phyloP scores from a whole-genome alignment of 2,113 vertebrate species.

The Pteropus alecto region DNA sequence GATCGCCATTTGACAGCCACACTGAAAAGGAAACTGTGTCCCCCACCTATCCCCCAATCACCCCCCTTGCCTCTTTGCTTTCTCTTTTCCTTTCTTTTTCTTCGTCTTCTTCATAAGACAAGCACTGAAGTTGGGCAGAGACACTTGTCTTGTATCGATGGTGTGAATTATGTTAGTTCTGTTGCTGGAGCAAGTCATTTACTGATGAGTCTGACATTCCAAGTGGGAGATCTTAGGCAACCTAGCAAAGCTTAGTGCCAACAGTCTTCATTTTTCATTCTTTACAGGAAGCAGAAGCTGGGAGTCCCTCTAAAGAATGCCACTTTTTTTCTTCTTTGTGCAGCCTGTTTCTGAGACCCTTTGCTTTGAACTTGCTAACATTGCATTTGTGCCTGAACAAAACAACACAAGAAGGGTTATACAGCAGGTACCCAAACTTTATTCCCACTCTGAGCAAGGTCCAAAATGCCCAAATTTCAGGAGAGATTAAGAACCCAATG shows the following conservation, averaged over 20 bases:
- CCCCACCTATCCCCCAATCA: background rate
- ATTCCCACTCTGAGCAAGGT: background rate
- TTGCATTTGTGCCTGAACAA: background rate
- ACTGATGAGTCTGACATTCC: constrained; percentile 86
- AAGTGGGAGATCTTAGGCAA: constrained; percentile 86
- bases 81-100: constrained; percentile 35
- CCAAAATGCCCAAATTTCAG: background rate
- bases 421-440: too few species aligned
- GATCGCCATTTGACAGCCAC: constrained; percentile 96
- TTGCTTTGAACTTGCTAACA: constrained; percentile 86
- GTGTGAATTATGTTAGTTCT: constrained; percentile 82
- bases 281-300: constrained; percentile 66
- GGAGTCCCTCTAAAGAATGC: constrained; percentile 79
- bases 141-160: constrained; percentile 73
- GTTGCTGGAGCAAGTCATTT: constrained; percentile 76
- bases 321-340: constrained; percentile 82
- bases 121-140: constrained; percentile 79
- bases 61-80: constrained; percentile 36
- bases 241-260: constrained; percentile 84
- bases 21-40: constrained; percentile 88
- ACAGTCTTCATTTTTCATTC: constrained; percentile 81
- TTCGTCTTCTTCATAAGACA: constrained; percentile 54
- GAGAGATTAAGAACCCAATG: background rate
- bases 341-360: constrained; percentile 70
- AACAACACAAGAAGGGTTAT: background rate